Evolutionary conservation across 1,140 invertebrate species (phyloP).

Genomic region (Adelges cooleyi): DNA sequence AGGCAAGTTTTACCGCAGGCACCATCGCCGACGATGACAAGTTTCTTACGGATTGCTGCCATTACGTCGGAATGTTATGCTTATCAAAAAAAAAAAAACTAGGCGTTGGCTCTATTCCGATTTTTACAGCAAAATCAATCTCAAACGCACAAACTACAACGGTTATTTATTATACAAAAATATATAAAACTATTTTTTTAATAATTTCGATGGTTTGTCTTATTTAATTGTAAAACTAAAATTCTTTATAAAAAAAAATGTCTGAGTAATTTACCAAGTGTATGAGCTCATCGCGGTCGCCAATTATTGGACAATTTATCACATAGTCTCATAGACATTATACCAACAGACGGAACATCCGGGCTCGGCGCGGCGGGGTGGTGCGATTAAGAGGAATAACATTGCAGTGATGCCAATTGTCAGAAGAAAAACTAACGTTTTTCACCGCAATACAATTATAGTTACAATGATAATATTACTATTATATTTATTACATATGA

Average conservation of each 20-base stretch:
- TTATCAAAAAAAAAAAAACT: constrained; percentile 27
- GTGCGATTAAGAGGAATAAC: no score
- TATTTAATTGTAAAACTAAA: background rate
- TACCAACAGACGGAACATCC: no score
- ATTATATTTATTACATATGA: no score
- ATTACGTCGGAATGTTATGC: constrained; percentile 42
- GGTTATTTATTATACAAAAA: background rate
- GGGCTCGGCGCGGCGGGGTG: no score
- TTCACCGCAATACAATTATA: no score
- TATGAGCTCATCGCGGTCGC: constrained; percentile 23
- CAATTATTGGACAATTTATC: constrained; percentile 28
- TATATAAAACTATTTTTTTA: background rate
- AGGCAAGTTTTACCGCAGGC: constrained; percentile 98
- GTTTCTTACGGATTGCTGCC: constrained; percentile 97
- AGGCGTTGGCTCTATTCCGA: constrained; percentile 21
- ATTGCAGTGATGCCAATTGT: no score
- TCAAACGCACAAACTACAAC: background rate
- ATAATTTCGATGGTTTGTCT: background rate
- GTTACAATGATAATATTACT: no score
- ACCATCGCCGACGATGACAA: constrained; percentile 98
- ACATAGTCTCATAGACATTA: no score
- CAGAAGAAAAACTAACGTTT: no score
- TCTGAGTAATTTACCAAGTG: background rate
- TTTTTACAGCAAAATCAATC: constrained; percentile 10
- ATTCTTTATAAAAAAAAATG: constrained; percentile 15